phyloP scores from a whole-genome alignment of 37 sponge, comb jelly and placozoan genomes.

The Petrosia ficiformis region DNA sequence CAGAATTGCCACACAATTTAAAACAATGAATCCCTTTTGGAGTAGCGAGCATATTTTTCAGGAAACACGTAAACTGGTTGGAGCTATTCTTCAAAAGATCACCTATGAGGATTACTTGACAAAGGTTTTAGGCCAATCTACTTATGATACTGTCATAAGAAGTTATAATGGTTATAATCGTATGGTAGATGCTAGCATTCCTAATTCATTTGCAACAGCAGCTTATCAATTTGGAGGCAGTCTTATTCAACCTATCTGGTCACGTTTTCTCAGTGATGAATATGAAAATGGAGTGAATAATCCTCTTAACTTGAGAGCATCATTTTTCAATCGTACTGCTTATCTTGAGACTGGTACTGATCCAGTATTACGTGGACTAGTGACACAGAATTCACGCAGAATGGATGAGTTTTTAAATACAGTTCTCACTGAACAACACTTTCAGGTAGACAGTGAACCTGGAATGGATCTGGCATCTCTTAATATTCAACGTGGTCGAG shows the following conservation, averaged over 20 bases:
- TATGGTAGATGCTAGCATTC: conserved; percentile 53
- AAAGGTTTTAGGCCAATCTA: conserved; percentile 51
- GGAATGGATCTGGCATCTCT: conserved; percentile 81
- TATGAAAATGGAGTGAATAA: conserved; percentile 31
- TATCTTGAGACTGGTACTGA: conserved; percentile 46
- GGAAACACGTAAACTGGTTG: conserved; percentile 82
- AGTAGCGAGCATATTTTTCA: conserved; percentile 82
- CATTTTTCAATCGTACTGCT: conserved; percentile 62
- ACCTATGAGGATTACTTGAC: conserved; percentile 86
- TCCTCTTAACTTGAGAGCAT: conserved; percentile 47
- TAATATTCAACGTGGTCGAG: conserved; percentile 88
- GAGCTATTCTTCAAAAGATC: conserved; percentile 80
- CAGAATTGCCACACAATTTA: conserved; percentile 24
- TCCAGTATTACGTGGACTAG: conserved; percentile 61
- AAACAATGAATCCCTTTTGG: conserved; percentile 72
- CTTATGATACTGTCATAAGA: background rate
- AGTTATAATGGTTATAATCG: conserved; percentile 50
- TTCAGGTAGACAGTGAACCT: conserved; percentile 6
- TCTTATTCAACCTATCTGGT: conserved; percentile 56
- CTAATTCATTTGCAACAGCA: conserved; percentile 76
- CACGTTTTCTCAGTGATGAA: conserved; percentile 32
- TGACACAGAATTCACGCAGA: conserved; percentile 24
- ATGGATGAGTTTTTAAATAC: conserved; percentile 66
- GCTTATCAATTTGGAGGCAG: conserved; percentile 87
- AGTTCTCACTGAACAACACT: conserved; percentile 67